Conservation (phyloP, 2,888 invertebrate species). For the Gari tellinella region DNA sequence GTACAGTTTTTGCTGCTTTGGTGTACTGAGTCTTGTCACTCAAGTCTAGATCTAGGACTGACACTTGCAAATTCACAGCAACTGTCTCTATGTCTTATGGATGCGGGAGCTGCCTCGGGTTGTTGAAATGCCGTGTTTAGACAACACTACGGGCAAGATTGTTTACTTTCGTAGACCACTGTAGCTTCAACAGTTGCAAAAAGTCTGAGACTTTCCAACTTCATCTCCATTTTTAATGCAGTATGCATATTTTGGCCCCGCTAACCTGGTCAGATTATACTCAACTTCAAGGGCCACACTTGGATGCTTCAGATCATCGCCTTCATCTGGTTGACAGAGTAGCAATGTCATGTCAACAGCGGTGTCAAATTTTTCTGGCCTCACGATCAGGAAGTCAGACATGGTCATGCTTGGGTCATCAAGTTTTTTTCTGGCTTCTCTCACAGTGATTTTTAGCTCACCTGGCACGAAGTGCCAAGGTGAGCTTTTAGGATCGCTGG, state of each 20-base stretch:
- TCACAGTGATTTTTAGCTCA: too few relatives aligned
- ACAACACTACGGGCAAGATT: background rate
- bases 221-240: constrained; percentile 6
- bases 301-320: constrained; percentile 16
- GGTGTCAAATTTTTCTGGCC: constrained; percentile 9
- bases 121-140: constrained; percentile 6
- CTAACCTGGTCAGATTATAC: constrained; percentile 4
- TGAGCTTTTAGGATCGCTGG: too few relatives aligned
- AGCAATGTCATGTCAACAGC: constrained; percentile 2
- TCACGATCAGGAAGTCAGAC: constrained; percentile 1
- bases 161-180: constrained; percentile 17
- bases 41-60: background rate
- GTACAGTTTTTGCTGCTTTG: background rate
- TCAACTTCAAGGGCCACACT: constrained; percentile 18
- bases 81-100: constrained; percentile 14
- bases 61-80: background rate
- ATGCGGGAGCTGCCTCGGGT: constrained; percentile 11
- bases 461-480: too few relatives aligned
- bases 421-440: constrained; percentile 13
- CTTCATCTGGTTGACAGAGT: constrained; percentile 15
- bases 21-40: constrained; percentile 1
- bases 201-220: constrained; percentile 3
- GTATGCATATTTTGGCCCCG: constrained; percentile 1
- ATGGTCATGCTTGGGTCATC: constrained; percentile 3
- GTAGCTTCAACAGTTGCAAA: constrained; percentile 7